Conservation (phyloP, 2,113 vertebrate species). For the Phocoena sinus region DNA sequence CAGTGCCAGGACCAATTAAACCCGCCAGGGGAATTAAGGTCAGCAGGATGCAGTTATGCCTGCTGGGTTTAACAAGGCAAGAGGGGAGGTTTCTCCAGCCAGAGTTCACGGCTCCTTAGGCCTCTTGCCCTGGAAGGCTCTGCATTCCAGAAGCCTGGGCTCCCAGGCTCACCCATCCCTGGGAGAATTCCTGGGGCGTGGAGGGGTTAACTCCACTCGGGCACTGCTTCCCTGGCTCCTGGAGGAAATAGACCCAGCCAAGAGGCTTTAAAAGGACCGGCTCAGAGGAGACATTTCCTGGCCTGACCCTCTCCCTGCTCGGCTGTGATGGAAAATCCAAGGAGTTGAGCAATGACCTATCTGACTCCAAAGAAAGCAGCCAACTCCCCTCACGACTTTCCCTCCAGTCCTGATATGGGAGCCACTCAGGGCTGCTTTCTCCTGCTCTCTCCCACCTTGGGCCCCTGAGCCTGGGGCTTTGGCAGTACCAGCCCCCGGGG, state of each 20-base stretch:
- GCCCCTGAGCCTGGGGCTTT: not conserved
- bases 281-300: constrained; percentile 19
- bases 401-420: not conserved
- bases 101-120: constrained; percentile 65
- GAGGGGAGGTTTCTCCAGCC: constrained; percentile 56
- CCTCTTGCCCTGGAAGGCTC: constrained; percentile 48
- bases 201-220: constrained; percentile 58
- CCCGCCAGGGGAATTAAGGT: constrained; percentile 68
- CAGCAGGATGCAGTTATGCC: constrained; percentile 73
- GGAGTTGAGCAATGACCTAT: constrained; percentile 66
- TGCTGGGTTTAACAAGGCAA: constrained; percentile 66
- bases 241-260: constrained; percentile 50
- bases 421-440: not conserved
- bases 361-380: constrained; percentile 44
- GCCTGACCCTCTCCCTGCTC: constrained; percentile 42
- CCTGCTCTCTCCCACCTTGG: not conserved
- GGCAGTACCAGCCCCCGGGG: not conserved
- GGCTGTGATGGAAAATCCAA: constrained; percentile 68
- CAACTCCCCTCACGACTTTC: constrained; percentile 33
- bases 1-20: constrained; percentile 67
- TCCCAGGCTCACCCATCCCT: not conserved
- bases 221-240: constrained; percentile 42
- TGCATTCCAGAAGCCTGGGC: constrained; percentile 45
- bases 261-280: constrained; percentile 63
- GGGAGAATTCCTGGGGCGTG: not conserved